These are phyloP conservation scores for Pycnomerus fuliginosus DNA, from an alignment of 2,888 invertebrate genomes.

Conservation along the genomic window DNA sequence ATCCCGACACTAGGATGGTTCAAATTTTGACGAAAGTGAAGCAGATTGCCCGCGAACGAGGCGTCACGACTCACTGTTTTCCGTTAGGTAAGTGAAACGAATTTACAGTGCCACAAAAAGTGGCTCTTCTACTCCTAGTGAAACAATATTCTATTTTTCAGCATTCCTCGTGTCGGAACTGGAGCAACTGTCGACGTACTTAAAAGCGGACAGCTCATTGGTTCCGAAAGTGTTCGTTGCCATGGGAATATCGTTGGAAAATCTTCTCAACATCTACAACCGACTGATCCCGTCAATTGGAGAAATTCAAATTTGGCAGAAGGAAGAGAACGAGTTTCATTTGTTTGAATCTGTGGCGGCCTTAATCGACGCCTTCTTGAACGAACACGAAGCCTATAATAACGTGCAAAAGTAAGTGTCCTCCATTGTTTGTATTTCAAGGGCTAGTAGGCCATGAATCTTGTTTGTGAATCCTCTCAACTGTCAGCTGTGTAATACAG, in stretches of 20 bases:
- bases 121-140: conserved; percentile 14
- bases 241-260: conserved; percentile 74
- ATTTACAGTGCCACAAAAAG: conserved; percentile 4
- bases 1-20: conserved; percentile 62
- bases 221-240: conserved; percentile 76
- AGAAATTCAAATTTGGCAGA: conserved; percentile 71
- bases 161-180: conserved; percentile 78
- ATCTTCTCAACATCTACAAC: conserved; percentile 80
- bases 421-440: neutral
- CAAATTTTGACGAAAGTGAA: conserved; percentile 76
- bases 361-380: conserved; percentile 69
- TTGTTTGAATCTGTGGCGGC: conserved; percentile 74
- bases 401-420: conserved; percentile 53
- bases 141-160: no score
- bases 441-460: neutral
- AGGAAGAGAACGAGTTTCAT: conserved; percentile 82
- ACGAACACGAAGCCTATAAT: conserved; percentile 61
- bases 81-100: conserved; percentile 67
- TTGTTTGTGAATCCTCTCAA: no score
- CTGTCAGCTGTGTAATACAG: no score
- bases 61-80: conserved; percentile 82
- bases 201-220: conserved; percentile 69
- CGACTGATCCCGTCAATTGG: conserved; percentile 63
- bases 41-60: conserved; percentile 73
- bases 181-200: conserved; percentile 71